Evolutionary conservation across 2,888 invertebrate genomes (phyloP), one percentile per base, ranked within the genome.

Genomic region (Oscheius sp.): DNA sequence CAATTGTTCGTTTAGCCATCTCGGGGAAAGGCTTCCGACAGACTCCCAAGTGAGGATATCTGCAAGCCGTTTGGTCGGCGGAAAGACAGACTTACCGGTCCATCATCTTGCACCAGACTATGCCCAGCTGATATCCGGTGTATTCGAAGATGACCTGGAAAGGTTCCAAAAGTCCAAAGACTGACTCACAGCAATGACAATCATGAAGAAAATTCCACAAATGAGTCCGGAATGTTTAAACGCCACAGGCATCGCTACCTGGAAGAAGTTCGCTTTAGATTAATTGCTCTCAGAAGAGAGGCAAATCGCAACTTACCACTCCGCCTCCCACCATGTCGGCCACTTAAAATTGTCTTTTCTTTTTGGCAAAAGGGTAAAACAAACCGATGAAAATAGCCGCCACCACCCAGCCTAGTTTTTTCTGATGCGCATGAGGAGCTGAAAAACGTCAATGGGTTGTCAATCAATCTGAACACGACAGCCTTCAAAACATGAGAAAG

Each of bases 311-410:
- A n/a, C n/a, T n/a, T n/a, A n/a, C 85, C n/a, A 85, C 83, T 27
- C 85, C 85, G n/a, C 85, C 85, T 25, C 85, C 85, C 15, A 86
- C 85, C 81, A 85, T 85, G 67, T 85, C 85, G 48, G 85, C 85
- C n/a, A 84, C 81, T n/a, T n/a, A n/a, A n/a, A n/a, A n/a, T n/a
- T n/a, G n/a, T n/a, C n/a, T n/a, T n/a, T n/a, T n/a, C n/a, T n/a
- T n/a, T n/a, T n/a, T n/a, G n/a, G n/a, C n/a, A n/a, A n/a, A n/a
- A n/a, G n/a, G n/a, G n/a, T n/a, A n/a, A n/a, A n/a, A n/a, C n/a
- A n/a, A n/a, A n/a, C n/a, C n/a, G 61, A 80, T 79, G 70, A 81
- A 81, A 20, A 82, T 74, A 6, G 82, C 79, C 0, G 82, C 76
- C 53, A 80, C 76, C 20, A 82, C 66, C 82, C 82, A 82, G 50